Evolutionary conservation across 1,140 invertebrate genomes (phyloP).

Genomic region (Halesus radiatus): DNA sequence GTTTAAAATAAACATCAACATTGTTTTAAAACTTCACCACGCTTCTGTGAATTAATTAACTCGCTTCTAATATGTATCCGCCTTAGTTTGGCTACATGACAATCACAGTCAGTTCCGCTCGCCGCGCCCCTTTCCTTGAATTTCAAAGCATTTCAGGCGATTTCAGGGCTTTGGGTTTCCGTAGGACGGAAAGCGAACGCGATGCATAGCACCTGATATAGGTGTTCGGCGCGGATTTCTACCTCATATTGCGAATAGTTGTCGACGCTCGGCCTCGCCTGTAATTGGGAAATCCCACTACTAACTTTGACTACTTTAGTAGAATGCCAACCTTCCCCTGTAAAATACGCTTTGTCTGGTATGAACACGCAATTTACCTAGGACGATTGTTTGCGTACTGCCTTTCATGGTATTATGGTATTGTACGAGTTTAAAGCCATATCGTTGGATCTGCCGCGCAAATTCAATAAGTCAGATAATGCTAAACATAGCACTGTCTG

Average conservation of each 20-base stretch:
- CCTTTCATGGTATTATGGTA: too few species aligned
- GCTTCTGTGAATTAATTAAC: too few species aligned
- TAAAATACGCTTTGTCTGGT: neutral
- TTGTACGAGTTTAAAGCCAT: too few species aligned
- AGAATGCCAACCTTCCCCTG: conserved; percentile 11
- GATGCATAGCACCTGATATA: conserved; percentile 11
- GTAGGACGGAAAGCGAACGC: neutral
- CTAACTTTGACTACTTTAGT: conserved; percentile 17
- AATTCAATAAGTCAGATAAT: too few species aligned
- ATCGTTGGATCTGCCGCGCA: too few species aligned
- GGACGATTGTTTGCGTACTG: neutral
- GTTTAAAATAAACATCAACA: too few species aligned
- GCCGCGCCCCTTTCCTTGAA: neutral
- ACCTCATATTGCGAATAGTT: conserved; percentile 30
- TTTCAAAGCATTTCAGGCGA: conserved; percentile 12
- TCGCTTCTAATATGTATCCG: neutral
- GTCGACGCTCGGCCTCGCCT: conserved; percentile 1
- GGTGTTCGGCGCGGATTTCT: conserved; percentile 23
- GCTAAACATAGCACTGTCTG: too few species aligned
- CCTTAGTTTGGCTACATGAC: conserved; percentile 5
- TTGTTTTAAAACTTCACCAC: too few species aligned
- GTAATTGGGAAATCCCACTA: conserved; percentile 33
- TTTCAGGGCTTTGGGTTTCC: neutral
- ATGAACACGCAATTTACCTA: neutral
- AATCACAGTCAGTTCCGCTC: neutral